phyloP scores from a whole-genome alignment of 2,888 invertebrate species.

The Drosophila borealis region DNA sequence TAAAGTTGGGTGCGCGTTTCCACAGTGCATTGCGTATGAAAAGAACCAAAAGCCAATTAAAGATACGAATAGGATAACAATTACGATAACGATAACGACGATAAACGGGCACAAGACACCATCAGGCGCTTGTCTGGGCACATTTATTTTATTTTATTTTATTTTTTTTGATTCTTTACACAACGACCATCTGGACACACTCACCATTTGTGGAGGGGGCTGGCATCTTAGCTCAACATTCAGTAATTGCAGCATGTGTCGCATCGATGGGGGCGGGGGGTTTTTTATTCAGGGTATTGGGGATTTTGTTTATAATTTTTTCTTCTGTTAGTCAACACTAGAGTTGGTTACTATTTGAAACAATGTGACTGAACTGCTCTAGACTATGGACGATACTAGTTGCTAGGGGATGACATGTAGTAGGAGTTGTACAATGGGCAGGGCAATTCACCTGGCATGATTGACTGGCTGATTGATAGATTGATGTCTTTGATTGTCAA shows the following conservation, averaged over 20 bases:
- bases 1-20: conserved; percentile 44
- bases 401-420: conserved; percentile 19
- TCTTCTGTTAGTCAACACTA: conserved; percentile 25
- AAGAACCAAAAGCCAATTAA: conserved; percentile 58
- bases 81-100: conserved; percentile 46
- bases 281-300: too few species aligned
- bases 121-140: conserved; percentile 28
- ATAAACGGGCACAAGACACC: conserved; percentile 47
- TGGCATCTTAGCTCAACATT: conserved; percentile 51
- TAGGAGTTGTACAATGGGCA: conserved; percentile 9
- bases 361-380: conserved; percentile 35
- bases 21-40: conserved; percentile 46
- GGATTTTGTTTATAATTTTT: conserved; percentile 5
- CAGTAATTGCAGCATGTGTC: conserved; percentile 47
- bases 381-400: conserved; percentile 28
- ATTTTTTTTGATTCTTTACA: conserved; percentile 24
- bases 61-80: conserved; percentile 54
- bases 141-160: conserved; percentile 15
- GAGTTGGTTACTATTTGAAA: conserved; percentile 9
- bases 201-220: conserved; percentile 50
- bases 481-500: conserved; percentile 24
- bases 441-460: conserved; percentile 38
- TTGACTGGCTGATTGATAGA: conserved; percentile 32
- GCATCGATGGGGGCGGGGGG: conserved; percentile 32
- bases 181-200: conserved; percentile 51